Percentiles rank a stretch among this genome's conserved stretches.
Evolutionary conservation across 1,140 invertebrate species (phyloP).

Genomic region (Zaprionus davidi): DNA sequence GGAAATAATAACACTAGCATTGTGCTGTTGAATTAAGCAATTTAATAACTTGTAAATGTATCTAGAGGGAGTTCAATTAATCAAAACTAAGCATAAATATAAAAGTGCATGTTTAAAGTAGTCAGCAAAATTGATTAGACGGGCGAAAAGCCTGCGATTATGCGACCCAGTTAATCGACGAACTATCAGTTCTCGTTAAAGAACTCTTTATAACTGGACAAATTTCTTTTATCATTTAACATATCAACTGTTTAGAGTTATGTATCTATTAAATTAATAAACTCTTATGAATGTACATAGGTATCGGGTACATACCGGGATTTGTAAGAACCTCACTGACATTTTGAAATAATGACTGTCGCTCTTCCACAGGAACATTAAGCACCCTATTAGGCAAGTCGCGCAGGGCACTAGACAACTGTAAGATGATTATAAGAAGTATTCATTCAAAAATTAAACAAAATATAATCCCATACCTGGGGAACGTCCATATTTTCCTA

Average conservation of each 20-base stretch:
- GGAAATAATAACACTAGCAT: no score
- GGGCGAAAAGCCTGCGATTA: background rate
- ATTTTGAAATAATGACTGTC: conserved; percentile 89
- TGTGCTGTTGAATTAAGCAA: background rate
- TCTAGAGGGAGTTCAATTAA: background rate
- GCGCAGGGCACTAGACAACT: conserved; percentile 88
- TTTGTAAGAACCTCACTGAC: conserved; percentile 89
- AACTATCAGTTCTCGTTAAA: background rate
- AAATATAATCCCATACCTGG: conserved; percentile 23
- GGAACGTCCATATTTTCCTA: conserved; percentile 49
- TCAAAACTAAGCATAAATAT: background rate
- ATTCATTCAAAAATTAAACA: conserved; percentile 2
- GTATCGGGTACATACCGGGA: conserved; percentile 86
- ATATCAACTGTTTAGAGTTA: background rate
- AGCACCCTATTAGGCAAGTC: conserved; percentile 92
- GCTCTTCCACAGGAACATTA: conserved; percentile 90
- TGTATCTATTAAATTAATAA: background rate
- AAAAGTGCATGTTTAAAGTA: background rate
- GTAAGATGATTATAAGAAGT: background rate
- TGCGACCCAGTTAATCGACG: background rate
- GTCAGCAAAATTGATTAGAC: background rate
- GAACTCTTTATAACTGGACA: background rate
- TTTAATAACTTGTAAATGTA: no score
- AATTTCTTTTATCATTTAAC: background rate
- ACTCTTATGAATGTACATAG: background rate